phyloP scores from a whole-genome alignment of 2,888 invertebrate species.

The Ennomos erosarius region DNA sequence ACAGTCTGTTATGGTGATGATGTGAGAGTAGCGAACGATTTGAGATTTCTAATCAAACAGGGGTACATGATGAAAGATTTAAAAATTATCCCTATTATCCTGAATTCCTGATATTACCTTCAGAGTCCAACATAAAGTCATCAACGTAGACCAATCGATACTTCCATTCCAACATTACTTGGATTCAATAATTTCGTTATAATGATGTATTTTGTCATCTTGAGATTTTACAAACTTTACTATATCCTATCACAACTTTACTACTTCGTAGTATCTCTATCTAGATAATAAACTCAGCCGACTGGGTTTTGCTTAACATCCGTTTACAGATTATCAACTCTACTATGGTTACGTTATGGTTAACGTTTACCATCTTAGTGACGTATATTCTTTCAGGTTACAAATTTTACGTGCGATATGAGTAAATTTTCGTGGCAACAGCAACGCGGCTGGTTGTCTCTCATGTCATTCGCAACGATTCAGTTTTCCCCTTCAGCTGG shows the following conservation, averaged over 20 bases:
- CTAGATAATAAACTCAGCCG: conserved; percentile 9
- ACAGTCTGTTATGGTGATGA: too few relatives aligned
- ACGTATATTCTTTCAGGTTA: conserved; percentile 15
- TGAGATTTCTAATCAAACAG: too few relatives aligned
- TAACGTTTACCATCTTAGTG: conserved; percentile 16
- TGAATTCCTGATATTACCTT: too few relatives aligned
- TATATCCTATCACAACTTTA: not conserved
- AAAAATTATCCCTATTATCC: too few relatives aligned
- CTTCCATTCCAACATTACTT: too few relatives aligned
- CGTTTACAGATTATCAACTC: conserved; percentile 4
- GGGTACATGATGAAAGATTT: too few relatives aligned
- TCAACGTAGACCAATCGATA: too few relatives aligned
- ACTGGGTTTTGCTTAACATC: conserved; percentile 3
- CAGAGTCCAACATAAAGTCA: too few relatives aligned
- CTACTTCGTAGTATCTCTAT: not conserved
- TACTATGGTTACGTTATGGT: conserved; percentile 7
- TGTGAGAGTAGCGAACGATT: too few relatives aligned
- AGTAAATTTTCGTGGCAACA: conserved; percentile 13
- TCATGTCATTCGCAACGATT: conserved; percentile 24
- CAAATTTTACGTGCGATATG: conserved; percentile 13
- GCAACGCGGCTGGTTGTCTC: conserved; percentile 12
- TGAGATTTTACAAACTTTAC: conserved; percentile 4
- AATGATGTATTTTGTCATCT: not conserved
- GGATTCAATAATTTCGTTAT: too few relatives aligned
- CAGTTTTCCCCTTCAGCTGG: conserved; percentile 16